These are phyloP conservation scores for Notiomystis cincta DNA, from an alignment of 2,113 vertebrate genomes.

Conservation along the genomic window DNA sequence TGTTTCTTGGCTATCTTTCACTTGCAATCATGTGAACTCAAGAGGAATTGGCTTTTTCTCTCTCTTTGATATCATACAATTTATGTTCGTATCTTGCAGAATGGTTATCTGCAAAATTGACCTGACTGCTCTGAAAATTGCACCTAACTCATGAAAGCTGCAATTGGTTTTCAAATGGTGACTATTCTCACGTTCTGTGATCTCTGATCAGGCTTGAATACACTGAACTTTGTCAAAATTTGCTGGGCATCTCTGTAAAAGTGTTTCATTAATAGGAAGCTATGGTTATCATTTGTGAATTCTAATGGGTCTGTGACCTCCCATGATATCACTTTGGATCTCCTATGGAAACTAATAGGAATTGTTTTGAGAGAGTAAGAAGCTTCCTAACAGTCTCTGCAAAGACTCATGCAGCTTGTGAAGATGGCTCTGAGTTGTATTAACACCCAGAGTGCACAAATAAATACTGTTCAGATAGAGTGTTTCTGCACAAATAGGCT, in stretches of 20 bases:
- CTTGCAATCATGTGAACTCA: neutral
- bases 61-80: neutral
- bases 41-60: constrained; percentile 11
- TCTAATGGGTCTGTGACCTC: neutral
- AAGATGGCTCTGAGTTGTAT: neutral
- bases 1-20: constrained; percentile 9
- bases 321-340: neutral
- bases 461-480: neutral
- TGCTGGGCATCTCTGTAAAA: neutral
- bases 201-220: neutral
- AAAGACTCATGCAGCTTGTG: neutral
- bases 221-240: neutral
- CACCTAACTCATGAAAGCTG: neutral
- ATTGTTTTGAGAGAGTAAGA: neutral
- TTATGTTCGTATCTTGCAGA: constrained; percentile 16
- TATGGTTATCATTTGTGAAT: neutral
- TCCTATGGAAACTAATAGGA: neutral
- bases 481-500: neutral
- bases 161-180: neutral
- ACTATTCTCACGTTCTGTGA: neutral
- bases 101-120: constrained; percentile 19
- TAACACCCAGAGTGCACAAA: neutral
- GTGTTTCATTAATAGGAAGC: neutral
- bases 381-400: neutral
- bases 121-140: constrained; percentile 5